These are phyloP conservation scores for Axea sp. DNA, from an alignment of 2,888 invertebrate species.

Conservation along the genomic window DNA sequence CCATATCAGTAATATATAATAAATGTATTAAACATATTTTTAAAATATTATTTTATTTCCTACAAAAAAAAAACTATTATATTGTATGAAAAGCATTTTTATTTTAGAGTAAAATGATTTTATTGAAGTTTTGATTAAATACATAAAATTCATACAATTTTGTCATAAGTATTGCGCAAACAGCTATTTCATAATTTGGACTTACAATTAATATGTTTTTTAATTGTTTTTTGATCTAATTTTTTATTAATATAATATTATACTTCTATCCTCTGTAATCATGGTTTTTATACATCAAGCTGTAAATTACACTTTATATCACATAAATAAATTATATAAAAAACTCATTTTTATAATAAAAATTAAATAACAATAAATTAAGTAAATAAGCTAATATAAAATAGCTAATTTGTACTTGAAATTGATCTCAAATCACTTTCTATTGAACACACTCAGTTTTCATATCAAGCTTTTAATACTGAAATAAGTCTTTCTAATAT, in stretches of 20 bases:
- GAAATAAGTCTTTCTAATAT: slow-evolving; percentile 3
- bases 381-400: slow-evolving; percentile 16
- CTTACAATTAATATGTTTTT: slow-evolving; percentile 39
- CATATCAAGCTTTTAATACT: slow-evolving; percentile 27
- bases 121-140: slow-evolving; percentile 47
- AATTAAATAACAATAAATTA: slow-evolving; percentile 23
- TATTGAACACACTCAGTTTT: slow-evolving; percentile 30
- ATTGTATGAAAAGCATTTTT: no score
- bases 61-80: no score
- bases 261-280: slow-evolving; percentile 25
- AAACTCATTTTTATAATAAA: no score
- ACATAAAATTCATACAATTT: slow-evolving; percentile 40
- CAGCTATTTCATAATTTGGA: slow-evolving; percentile 40
- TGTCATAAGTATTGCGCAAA: slow-evolving; percentile 32
- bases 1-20: no score
- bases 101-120: slow-evolving; percentile 45
- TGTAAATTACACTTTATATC: not conserved
- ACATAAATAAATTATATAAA: slow-evolving; percentile 8
- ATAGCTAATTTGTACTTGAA: slow-evolving; percentile 28
- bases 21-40: no score
- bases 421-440: slow-evolving; percentile 18
- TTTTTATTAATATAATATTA: slow-evolving; percentile 23
- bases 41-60: no score
- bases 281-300: slow-evolving; percentile 36
- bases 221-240: slow-evolving; percentile 32